A percentile compares a stretch with the other conserved stretches of the same genome.
Evolutionary conservation across 2,797 vertebrate species (phyloP).

Genomic region (Halcyon leucocephala): DNA sequence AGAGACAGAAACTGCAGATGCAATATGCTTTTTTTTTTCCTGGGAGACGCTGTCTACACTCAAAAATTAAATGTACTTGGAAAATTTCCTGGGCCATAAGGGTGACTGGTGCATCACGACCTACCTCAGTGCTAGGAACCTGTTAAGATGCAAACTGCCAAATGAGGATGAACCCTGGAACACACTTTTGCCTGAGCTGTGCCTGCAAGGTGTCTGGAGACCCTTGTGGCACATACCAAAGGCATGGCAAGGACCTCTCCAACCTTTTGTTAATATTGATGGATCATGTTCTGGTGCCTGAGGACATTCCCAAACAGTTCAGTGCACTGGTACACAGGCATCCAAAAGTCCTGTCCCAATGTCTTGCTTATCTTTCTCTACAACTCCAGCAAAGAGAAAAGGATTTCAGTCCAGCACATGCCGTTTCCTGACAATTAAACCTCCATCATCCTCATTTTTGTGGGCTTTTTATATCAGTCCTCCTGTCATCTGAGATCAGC

Average conservation of each 20-base stretch:
- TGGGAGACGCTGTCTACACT: not conserved
- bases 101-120: not conserved
- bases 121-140: not conserved
- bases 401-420: fast-evolving
- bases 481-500: not conserved
- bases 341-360: not conserved
- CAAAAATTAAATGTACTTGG: not conserved
- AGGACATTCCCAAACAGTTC: not conserved
- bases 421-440: not conserved
- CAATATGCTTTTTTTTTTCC: not conserved
- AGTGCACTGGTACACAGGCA: too few relatives aligned
- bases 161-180: not conserved
- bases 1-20: not conserved
- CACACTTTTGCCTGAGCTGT: fast-evolving
- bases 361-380: not conserved
- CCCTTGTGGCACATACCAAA: not conserved
- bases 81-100: not conserved
- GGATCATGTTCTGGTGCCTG: not conserved
- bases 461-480: fast-evolving
- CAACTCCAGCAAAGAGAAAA: not conserved
- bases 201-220: not conserved
- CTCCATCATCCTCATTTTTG: not conserved
- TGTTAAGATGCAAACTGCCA: not conserved
- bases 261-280: not conserved
- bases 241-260: not conserved